Evolutionary conservation across 2,113 vertebrate species (phyloP), one percentile per base, ranked within the genome.

Genomic region (Charadrius vociferus): DNA sequence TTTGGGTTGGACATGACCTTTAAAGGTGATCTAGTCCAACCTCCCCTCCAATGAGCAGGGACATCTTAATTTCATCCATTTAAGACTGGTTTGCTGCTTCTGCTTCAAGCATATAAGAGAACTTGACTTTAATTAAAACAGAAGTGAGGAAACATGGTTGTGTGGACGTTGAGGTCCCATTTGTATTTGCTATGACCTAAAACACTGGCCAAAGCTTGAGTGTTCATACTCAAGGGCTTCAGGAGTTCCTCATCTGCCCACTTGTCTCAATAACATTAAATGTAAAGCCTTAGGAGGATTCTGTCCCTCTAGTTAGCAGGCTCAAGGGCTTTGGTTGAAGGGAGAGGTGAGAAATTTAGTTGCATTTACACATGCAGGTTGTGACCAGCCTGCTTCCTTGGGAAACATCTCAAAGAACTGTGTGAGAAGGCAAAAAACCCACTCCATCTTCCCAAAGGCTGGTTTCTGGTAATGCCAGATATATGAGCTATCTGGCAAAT

Each of bases 291-390:
- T 27, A 19, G 5, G n/a, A 78, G 29, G 43, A 21, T 61, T 81
- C 32, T 55, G 3, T 43, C n/a, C 7, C 6, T 27, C 6, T 14
- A 27, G 6, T 61, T 41, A 39, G 16, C 18, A 50, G 17, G 9
- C 16, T 74, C 3, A 23, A 65, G 41, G 59, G 32, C 29, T 89
- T 52, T 73, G 45, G 37, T 53, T 7, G 30, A 39, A 62, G 27
- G 39, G 34, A 63, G 34, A 62, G 13, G 5, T 8, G 52, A 66
- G 24, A 58, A 71, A 43, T n/a, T 10, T 4, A 43, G 34, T 8
- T 4, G 21, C 2, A 1, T 36, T 72, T 17, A 39, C 8, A 22
- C 4, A 6, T 2, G 12, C 4, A 23, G 14, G 29, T 52, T 6
- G 4, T 1, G 0, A 26, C 9, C 16, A 63, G 6, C 10, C n/a